A percentile compares a stretch with the other conserved stretches of the same genome.
phyloP scores from a whole-genome alignment of 1,140 invertebrate genomes.

The Hirudo medicinalis region DNA sequence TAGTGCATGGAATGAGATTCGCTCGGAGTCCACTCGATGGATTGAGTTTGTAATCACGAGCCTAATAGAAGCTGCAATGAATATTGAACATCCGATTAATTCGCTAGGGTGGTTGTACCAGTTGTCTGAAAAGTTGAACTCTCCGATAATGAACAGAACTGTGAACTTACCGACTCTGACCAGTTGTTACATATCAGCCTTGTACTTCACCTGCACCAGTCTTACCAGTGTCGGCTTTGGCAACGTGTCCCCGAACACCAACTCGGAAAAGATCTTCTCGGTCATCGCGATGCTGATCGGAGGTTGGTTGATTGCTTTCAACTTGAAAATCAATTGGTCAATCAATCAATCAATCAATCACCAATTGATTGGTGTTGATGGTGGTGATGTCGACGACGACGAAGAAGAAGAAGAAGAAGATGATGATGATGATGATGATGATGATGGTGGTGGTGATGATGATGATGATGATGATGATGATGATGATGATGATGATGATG shows the following conservation, averaged over 20 bases:
- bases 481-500: no score
- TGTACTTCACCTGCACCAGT: slow-evolving; percentile 91
- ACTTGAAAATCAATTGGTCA: background rate
- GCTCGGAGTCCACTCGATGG: no score
- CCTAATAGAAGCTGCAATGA: no score
- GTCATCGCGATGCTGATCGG: slow-evolving; percentile 87
- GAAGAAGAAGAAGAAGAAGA: no score
- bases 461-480: no score
- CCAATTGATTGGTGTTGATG: no score
- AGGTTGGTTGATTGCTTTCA: slow-evolving; percentile 50
- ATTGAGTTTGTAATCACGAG: no score
- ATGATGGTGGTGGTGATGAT: no score
- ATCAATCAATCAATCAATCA: slow-evolving; percentile 10
- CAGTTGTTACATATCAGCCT: slow-evolving; percentile 66
- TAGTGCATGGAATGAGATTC: no score
- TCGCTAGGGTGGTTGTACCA: slow-evolving; percentile 37
- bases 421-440: no score
- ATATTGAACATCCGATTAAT: no score
- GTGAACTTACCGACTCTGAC: slow-evolving; percentile 35
- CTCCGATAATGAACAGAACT: slow-evolving; percentile 28
- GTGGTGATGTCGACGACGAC: no score
- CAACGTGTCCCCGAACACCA: slow-evolving; percentile 88
- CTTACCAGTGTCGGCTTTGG: slow-evolving; percentile 91
- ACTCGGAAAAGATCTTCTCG: slow-evolving; percentile 76
- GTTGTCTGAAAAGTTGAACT: slow-evolving; percentile 32